Base-by-base conservation (phyloP, 2,888 invertebrate species). In the Ferdinandea cuprea region DNA sequence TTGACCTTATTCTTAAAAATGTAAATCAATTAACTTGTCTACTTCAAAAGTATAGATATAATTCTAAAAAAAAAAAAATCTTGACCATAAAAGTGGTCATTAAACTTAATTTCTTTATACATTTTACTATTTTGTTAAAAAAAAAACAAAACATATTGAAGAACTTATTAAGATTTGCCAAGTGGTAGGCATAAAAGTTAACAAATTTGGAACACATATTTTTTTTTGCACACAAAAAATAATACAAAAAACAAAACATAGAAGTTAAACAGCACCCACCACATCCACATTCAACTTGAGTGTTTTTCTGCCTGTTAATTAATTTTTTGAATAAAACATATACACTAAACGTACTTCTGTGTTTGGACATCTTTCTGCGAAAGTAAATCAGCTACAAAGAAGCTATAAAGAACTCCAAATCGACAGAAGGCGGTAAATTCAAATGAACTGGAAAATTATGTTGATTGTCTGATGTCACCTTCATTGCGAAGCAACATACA, bases 391-490 rank as follows among this genome's bases (percentile, higher is more conserved):
- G 30, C 32, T 30, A n/a, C n/a, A n/a, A n/a, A n/a, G n/a, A n/a
- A n/a, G n/a, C n/a, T 30, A 25, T 21, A 13, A 48, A 35, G 15
- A 63, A 35, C 48, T 35, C 35, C n/a, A 9, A 46, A 21, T 21
- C 19, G 46, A 35, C 25, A 6, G 48, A 37, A 48, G 61, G 61
- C 61, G 61, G 35, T 21, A 25, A 15, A 35, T 32, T 48, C 48
- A 32, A 11, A 28, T 48, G 17, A 58, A 40, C 15, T 15, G 15
- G 28, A 42, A 13, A 42, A 17, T 32, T 35, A 32, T 25, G 19
- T 21, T 44, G n/a, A 19, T 13, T 11, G 21, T 15, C 32, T 63
- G 61, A 63, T 63, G 61, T 63, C 61, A 63, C 48, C 46, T 19
- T 44, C 3, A 8, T 19, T 44, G 44, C 17, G 15, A 19, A 9